Evolutionary conservation across 2,888 invertebrate species (phyloP).

Genomic region (Blastobasis adustella): DNA sequence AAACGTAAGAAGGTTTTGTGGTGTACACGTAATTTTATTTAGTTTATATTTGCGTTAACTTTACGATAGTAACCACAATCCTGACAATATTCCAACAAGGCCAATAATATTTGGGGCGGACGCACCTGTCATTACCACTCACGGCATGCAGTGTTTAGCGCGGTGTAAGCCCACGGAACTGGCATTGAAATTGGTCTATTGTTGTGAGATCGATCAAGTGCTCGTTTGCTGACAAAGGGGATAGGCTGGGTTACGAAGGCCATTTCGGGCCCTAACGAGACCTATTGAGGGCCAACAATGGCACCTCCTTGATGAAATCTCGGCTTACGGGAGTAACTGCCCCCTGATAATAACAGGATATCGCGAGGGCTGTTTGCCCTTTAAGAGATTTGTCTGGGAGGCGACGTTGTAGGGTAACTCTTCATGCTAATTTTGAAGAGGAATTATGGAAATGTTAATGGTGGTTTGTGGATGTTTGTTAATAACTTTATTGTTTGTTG

Average conservation of each 20-base stretch:
- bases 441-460: no score
- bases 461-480: no score
- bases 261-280: constrained; percentile 61
- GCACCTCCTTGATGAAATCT: constrained; percentile 50
- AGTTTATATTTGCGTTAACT: no score
- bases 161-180: constrained; percentile 31
- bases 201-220: constrained; percentile 59
- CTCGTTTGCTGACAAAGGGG: constrained; percentile 62
- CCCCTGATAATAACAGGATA: constrained; percentile 18
- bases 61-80: no score
- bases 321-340: constrained; percentile 38
- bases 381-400: no score
- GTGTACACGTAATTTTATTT: no score
- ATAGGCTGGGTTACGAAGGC: constrained; percentile 44
- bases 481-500: no score
- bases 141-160: constrained; percentile 15
- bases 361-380: no score
- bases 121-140: constrained; percentile 15
- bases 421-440: no score
- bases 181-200: constrained; percentile 61
- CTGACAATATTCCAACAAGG: no score
- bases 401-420: no score
- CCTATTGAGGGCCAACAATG: constrained; percentile 60
- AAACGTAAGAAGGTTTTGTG: no score
- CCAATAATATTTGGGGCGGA: not conserved